Base-by-base conservation (phyloP, 2,113 vertebrate genomes). In the Aramus guarauna region DNA sequence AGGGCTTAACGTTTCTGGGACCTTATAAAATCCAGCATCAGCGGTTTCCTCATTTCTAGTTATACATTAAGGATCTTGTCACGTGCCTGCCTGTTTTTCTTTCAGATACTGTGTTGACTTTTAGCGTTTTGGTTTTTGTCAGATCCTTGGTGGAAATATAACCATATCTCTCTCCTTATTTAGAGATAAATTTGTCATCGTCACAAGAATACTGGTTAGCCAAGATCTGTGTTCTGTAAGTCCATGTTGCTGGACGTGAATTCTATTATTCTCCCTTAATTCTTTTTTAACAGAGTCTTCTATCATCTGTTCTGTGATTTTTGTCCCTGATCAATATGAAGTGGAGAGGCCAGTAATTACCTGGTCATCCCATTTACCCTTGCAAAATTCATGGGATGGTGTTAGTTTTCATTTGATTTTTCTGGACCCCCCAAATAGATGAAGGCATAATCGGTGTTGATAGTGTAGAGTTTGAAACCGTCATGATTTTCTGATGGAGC, bases 281-380 rank as follows among this genome's bases (percentile, higher is more conserved):
- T 95, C 53, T 53, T 78, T 75, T 75, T 85, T 93, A 94, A 95
- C 39, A 58, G 80, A 89, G 36, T 84, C 94, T 67, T 94, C 53
- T 82, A 3, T 95, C 92, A 66, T 81, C 77, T 64, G 16, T 59
- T 89, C 13, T 47, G 29, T 68, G 67, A 53, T 62, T 20, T 20
- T 16, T 73, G 27, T 82, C 62, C 43, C 48, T 52, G 77, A 90
- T 94, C 90, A 94, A 82, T 90, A 75, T 9, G 69, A 91, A 69
- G 58, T 68, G 90, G 87, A 96, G 77, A 88, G 69, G 69, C 62
- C n/a, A 34, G 16, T 78, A 92, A 96, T 95, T 90, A 75, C 53
- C 62, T 93, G 73, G 43, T 29, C 43, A 59, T 74, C 55, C 66
- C 72, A 39, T 55, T 95, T 56, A 55, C 45, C 80, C 84, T 68